Percentiles rank a stretch among this genome's conserved stretches.
Evolutionary conservation across 2,797 vertebrate species (phyloP).

Genomic region (Limnodromus scolopaceus): DNA sequence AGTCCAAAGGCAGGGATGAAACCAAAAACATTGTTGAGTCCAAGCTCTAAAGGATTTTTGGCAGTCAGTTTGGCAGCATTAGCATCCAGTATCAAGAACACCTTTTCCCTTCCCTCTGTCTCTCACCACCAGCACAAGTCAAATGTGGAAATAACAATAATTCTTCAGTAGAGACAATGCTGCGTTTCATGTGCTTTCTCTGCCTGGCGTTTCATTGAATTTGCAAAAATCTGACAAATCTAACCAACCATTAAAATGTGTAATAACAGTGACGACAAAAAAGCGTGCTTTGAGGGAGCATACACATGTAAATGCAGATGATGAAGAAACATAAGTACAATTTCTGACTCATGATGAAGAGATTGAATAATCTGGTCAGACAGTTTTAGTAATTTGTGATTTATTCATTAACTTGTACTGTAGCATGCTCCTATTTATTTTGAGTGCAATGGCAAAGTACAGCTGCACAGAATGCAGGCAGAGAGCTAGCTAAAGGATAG

Average conservation of each 20-base stretch:
- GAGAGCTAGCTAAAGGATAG: slow-evolving; percentile 23
- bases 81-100: not conserved
- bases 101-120: not conserved
- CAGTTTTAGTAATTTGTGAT: slow-evolving; percentile 58
- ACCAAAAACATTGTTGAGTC: not conserved
- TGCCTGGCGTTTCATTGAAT: not conserved
- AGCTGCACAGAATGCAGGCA: slow-evolving; percentile 10
- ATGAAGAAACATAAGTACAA: slow-evolving; percentile 21
- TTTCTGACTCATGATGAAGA: slow-evolving; percentile 50
- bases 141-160: not conserved
- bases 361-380: slow-evolving; percentile 33
- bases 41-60: not conserved
- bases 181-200: not conserved
- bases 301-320: not conserved
- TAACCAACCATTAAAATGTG: slow-evolving; percentile 11
- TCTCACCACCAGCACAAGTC: not conserved
- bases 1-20: not conserved
- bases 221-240: slow-evolving; percentile 25
- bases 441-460: slow-evolving; percentile 4
- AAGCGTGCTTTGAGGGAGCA: not conserved
- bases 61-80: not conserved
- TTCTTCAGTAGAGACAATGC: not conserved
- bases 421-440: not conserved
- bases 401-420: slow-evolving; percentile 64
- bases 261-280: not conserved